phyloP scores from a whole-genome alignment of 2,797 vertebrate species.

The Hemitrygon akajei region DNA sequence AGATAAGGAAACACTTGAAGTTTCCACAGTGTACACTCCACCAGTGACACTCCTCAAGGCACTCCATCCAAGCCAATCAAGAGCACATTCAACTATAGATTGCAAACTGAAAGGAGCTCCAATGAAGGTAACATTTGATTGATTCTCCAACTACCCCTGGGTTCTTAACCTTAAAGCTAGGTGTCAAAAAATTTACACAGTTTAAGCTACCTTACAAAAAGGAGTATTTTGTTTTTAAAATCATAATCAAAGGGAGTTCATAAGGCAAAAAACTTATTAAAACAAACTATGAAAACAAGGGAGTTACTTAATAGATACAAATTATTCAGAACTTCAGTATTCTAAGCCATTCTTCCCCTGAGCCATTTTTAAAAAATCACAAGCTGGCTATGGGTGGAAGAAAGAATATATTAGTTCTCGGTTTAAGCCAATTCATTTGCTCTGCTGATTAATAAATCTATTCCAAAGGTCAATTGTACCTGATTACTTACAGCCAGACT shows the following conservation, averaged over 20 bases:
- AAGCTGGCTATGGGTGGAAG: background rate
- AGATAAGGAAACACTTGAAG: background rate
- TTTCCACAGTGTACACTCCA: background rate
- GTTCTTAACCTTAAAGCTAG: background rate
- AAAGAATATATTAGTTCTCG: background rate
- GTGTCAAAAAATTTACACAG: background rate
- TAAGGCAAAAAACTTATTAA: slow-evolving; percentile 43
- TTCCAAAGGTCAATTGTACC: background rate
- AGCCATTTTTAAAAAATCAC: background rate
- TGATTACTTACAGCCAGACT: background rate
- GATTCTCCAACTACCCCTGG: background rate
- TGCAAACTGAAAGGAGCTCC: background rate
- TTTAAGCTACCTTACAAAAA: background rate
- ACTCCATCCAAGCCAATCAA: background rate
- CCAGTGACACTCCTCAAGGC: background rate
- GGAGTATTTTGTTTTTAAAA: background rate
- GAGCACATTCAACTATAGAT: background rate
- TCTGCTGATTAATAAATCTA: background rate
- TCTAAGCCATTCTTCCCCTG: background rate
- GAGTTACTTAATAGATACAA: background rate
- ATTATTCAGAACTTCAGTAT: background rate
- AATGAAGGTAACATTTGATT: background rate
- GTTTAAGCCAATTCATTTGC: background rate
- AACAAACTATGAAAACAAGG: slow-evolving; percentile 37
- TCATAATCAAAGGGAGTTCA: background rate